Evolutionary conservation across 2,888 invertebrate genomes (phyloP), one percentile per base, ranked within the genome.

Genomic region (Plagodis dolabraria): DNA sequence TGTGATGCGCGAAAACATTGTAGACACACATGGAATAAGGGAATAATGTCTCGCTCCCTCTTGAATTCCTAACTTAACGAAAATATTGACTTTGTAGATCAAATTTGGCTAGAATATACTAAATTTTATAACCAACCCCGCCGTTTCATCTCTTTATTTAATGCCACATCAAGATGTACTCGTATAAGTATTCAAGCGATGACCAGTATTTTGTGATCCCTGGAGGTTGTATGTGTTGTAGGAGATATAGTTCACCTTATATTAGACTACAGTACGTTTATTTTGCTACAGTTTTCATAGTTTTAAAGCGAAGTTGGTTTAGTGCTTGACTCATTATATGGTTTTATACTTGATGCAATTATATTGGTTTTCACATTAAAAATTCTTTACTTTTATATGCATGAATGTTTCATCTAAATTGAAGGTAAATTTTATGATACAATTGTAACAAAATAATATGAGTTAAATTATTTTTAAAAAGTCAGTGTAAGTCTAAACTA

Each of bases 121-220:
- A 53, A 56, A 61, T 57, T 61, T 61, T 61, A 61, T 40, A 52
- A 56, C 53, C 53, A 0, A 10, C 9, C 60, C 60, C 48, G 56
- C 53, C 56, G 56, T 57, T 53, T 53, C 56, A 50, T 49, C 52
- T 53, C 53, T 53, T 52, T 33, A 42, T 54, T 59, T 60, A 47
- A 55, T 55, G 47, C 47, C 38, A 45, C 60, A 33, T 54, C 42
- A 51, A 60, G 42, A 54, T 50, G 51, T 51, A 22, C 22, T 22
- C 22, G 22, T 22, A 47, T 60, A 60, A 51, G 51, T 60, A 51
- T 50, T 51, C 11, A 50, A 48, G 33, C 10, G 47, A 33, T 7
- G 7, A 11, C 36, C 59, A 53, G 55, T 9, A 8, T n/a, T n/a
- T 47, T 45, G 7, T 38, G 54, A 34, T 8, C 50, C 44, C 6